Base-by-base conservation (phyloP, 92 coral and sea anemone genomes). In the Ricordea florida region DNA sequence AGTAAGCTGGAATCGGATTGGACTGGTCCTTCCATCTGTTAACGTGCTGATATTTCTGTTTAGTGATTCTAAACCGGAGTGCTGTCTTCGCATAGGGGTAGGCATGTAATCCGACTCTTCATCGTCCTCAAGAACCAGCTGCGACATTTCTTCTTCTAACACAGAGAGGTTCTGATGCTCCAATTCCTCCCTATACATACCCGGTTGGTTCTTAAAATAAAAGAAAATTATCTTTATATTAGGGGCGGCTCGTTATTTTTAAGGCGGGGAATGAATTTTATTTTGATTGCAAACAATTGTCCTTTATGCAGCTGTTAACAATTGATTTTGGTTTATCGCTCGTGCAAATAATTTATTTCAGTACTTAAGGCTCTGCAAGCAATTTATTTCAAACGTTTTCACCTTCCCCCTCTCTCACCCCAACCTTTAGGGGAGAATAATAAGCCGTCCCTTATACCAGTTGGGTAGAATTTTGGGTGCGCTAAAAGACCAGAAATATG, bases 51-150 rank as follows among this genome's bases (percentile, higher is more conserved):
- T 38, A n/a, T 38, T 38, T 38, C 45, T 38, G n/a, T 38, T 38
- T 9, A 38, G 45, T 38, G 45, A 9, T n/a, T 38, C 45, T 38
- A 38, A n/a, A 38, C 45, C 45, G 10, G n/a, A n/a, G n/a, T 63
- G 70, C 47, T 63, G 50, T 63, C 70, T 40, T 63, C 70, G 51
- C 70, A 63, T 37, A 63, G 70, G 70, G 34, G 70, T 37, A 44
- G 70, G 70, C 53, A 63, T 40, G 53, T 63, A 63, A 22, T 63
- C 53, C 38, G 70, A 44, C 37, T 63, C 53, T 40, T 63, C 48
- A 23, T 60, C 67, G 16, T 60, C 67, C 67, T 60, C 67, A 60
- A 60, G 43, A 60, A 40, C 46, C 30, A 60, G 48, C 67, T 33
- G 67, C 48, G 67, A 60, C 45, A 60, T 34, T 60, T 60, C 67